Percentiles rank a stretch among this genome's conserved stretches.
These are phyloP conservation scores for Pomacea canaliculata DNA, from an alignment of 2,888 invertebrate species.

Conservation along the genomic window DNA sequence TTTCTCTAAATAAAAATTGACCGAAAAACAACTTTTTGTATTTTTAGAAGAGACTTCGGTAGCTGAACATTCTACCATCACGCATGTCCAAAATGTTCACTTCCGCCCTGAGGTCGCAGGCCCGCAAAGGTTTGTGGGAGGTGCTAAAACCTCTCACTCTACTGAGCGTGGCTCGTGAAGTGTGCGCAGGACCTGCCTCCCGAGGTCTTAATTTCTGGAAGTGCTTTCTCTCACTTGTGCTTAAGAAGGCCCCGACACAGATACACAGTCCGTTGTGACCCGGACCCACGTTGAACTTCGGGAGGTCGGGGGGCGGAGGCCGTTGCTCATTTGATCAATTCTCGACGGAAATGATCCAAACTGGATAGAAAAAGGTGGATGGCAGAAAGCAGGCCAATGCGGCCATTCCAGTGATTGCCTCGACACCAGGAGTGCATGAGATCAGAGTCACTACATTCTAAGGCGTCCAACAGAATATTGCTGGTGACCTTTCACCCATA, in stretches of 20 bases:
- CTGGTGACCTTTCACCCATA: too few relatives aligned
- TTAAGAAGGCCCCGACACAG: background rate
- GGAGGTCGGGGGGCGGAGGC: background rate
- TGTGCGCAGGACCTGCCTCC: too few relatives aligned
- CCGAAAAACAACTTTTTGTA: too few relatives aligned
- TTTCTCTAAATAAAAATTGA: too few relatives aligned
- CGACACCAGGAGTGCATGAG: background rate
- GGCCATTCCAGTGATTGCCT: constrained; percentile 18
- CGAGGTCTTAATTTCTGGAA: background rate
- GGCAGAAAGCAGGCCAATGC: background rate
- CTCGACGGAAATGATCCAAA: constrained; percentile 23
- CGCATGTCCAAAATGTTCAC: too few relatives aligned
- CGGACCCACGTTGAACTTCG: background rate
- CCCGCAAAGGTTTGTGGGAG: too few relatives aligned
- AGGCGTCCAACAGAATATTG: too few relatives aligned
- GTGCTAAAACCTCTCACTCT: too few relatives aligned
- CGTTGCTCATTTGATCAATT: constrained; percentile 20
- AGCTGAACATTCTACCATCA: too few relatives aligned
- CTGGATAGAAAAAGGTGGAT: constrained; percentile 3
- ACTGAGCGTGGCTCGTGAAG: too few relatives aligned
- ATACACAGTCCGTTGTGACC: background rate
- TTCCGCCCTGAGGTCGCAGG: too few relatives aligned
- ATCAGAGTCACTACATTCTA: background rate
- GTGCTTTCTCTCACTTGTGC: background rate
- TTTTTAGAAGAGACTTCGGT: too few relatives aligned